Conservation (phyloP, 2,113 vertebrate genomes). For the Orthonyx spaldingii region DNA sequence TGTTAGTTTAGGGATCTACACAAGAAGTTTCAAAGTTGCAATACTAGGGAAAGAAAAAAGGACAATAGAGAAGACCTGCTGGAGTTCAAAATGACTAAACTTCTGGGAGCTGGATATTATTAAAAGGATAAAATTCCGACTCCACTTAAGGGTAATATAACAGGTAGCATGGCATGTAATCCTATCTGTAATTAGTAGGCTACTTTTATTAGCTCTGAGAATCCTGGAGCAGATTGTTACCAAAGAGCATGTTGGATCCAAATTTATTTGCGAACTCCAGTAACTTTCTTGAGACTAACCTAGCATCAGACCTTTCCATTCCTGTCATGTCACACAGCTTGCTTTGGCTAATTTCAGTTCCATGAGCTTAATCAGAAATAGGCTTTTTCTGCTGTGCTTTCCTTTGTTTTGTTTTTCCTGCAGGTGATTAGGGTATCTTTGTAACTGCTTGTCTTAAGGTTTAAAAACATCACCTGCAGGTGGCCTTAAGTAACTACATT, state of each 20-base stretch:
- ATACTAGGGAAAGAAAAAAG: background rate
- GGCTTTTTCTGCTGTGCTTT: background rate
- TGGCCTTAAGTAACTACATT: constrained; percentile 3
- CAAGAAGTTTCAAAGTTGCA: background rate
- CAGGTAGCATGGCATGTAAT: background rate
- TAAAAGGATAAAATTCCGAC: background rate
- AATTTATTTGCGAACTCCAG: background rate
- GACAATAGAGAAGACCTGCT: background rate
- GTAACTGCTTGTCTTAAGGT: constrained; percentile 31
- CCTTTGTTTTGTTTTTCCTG: background rate
- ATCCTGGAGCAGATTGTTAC: background rate
- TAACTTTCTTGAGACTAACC: background rate
- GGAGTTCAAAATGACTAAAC: background rate
- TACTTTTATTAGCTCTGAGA: background rate
- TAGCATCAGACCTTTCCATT: background rate
- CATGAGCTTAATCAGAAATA: background rate
- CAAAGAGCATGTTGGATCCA: background rate
- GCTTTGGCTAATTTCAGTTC: background rate
- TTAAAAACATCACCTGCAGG: constrained; percentile 56
- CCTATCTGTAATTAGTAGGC: background rate
- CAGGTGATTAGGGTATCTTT: background rate
- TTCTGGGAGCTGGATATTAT: background rate
- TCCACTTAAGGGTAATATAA: background rate
- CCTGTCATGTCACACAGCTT: background rate
- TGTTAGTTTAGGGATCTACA: background rate